phyloP scores from a whole-genome alignment of 2,113 vertebrate genomes.

The Malurus elegans region DNA sequence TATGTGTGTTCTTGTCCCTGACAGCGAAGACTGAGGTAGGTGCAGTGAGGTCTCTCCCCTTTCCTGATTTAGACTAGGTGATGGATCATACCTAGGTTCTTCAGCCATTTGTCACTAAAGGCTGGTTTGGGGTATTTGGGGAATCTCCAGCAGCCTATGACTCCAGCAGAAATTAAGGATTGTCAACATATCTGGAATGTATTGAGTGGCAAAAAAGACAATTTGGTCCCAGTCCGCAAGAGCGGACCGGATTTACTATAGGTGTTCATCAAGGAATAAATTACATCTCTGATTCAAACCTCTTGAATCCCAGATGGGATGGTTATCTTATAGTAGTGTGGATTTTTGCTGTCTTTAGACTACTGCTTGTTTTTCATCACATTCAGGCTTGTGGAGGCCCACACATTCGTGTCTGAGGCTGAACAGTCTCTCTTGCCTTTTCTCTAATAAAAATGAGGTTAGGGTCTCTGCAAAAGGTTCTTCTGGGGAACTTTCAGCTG shows the following conservation, averaged over 20 bases:
- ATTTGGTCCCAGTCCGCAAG: neutral
- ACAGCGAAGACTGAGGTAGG: neutral
- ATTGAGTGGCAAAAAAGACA: neutral
- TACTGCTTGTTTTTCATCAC: neutral
- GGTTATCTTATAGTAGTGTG: neutral
- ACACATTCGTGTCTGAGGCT: neutral
- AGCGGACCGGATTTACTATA: neutral
- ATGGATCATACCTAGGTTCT: neutral
- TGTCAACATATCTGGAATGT: neutral
- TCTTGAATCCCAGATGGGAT: neutral
- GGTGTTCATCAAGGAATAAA: neutral
- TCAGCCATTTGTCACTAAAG: neutral
- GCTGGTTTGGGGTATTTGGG: neutral
- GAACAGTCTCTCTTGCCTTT: neutral
- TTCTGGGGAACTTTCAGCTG: neutral
- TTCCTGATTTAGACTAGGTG: neutral
- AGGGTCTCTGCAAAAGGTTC: neutral
- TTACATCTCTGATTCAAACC: neutral
- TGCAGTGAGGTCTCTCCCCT: neutral
- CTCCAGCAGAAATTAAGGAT: neutral
- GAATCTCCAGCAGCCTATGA: neutral
- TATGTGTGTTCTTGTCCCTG: neutral
- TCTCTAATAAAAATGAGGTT: neutral
- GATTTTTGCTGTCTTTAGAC: neutral
- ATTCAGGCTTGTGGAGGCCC: neutral